Percentiles rank a stretch among this genome's conserved stretches.
Conservation (phyloP, 2,888 invertebrate genomes). For the Agyllia agylla region DNA sequence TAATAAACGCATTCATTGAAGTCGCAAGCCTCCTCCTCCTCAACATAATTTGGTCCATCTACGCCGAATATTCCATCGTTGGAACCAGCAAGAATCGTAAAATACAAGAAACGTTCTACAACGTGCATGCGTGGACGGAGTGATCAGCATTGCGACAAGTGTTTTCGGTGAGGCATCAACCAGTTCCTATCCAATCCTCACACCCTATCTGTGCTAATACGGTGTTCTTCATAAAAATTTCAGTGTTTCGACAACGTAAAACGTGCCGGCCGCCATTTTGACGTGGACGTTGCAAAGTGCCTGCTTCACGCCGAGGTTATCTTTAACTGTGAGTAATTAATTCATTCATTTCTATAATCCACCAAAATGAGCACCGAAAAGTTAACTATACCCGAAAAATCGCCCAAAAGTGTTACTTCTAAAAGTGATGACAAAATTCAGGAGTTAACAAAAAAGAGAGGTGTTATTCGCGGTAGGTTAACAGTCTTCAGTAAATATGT, state of each 20-base stretch:
- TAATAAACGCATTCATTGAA: too few relatives aligned
- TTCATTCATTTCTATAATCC: background rate
- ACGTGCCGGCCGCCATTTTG: background rate
- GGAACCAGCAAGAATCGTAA: background rate
- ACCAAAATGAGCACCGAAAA: constrained; percentile 12
- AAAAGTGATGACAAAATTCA: background rate
- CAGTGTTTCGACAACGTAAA: background rate
- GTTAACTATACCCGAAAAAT: background rate
- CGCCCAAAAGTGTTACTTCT: background rate
- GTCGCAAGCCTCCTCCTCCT: background rate
- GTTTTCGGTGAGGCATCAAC: constrained; percentile 9
- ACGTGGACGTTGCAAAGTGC: background rate
- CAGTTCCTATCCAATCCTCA: constrained; percentile 18
- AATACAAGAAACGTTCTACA: background rate
- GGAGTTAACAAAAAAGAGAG: constrained; percentile 13
- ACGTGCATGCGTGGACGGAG: constrained; percentile 10
- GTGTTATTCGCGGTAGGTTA: constrained; percentile 15
- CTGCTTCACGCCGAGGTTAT: background rate
- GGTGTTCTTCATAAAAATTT: background rate
- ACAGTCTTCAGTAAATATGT: constrained; percentile 7
- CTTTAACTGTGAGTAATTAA: background rate
- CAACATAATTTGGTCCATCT: background rate
- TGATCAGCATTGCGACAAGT: constrained; percentile 10
- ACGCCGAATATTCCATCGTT: background rate
- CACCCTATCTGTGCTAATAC: background rate